Evolutionary conservation across 2,113 vertebrate genomes (phyloP), one percentile per base, ranked within the genome.

Genomic region (Cebidichthys violaceus): DNA sequence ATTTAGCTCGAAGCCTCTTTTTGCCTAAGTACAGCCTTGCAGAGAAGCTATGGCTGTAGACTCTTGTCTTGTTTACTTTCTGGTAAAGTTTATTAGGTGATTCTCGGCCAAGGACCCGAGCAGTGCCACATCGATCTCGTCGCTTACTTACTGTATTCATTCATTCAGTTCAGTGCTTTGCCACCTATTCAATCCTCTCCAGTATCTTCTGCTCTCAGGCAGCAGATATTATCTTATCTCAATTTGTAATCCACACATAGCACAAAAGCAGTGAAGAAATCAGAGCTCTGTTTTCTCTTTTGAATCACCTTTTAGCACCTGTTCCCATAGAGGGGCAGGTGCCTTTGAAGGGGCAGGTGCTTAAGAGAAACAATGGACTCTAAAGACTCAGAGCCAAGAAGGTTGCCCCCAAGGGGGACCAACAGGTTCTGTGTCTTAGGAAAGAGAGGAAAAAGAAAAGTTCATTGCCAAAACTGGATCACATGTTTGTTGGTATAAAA

Each of bases 181-280:
- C 64, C 75, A 74, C n/a, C 22, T 33, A 1, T 62, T 54, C 72
- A 47, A 45, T 4, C 9, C n/a, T 70, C 62, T 77, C 43, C 71
- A 62, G 67, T 75, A 18, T 70, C 27, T 20, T 37, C 15, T 18
- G 41, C 60, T 60, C 41, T 22, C 41, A 65, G 66, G 57, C 55
- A 24, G 62, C 24, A 76, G 69, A 68, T 85, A 72, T 54, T 43
- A 83, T 83, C 77, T 78, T 55, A 79, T 79, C 59, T 76, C 62
- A 33, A 41, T 75, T 82, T 83, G 55, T 81, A 83, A 83, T 85
- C 73, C 62, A 69, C 66, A 86, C 78, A 35, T 39, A 20, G 52
- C 59, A 79, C 64, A 79, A 75, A 82, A 45, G 31, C 77, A 31
- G 24, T 11, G 27, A 67, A 73, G 64, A 84, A 81, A 77, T 70